Evolutionary conservation across 2,797 vertebrate species (phyloP), one percentile per base, ranked within the genome.

Genomic region (Molossus molossus): DNA sequence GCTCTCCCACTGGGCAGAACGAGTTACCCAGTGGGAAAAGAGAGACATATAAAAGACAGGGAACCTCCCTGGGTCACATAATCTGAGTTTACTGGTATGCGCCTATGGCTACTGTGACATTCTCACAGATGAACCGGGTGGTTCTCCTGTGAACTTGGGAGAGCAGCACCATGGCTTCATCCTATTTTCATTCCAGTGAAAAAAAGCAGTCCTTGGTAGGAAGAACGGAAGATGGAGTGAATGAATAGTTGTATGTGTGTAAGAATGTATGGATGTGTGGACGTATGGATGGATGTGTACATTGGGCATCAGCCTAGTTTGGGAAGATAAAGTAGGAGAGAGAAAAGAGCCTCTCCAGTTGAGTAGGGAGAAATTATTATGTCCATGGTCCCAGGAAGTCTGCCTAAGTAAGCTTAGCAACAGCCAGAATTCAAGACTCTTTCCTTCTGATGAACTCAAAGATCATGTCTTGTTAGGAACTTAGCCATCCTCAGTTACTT

Each of bases 261-360:
- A 67, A 15, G 64, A 18, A 27, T 83, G 75, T n/a, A 48, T 81
- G 48, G 27, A 5, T 75, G 29, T 48, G 40, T 45, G 40, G 40
- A 33, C 60, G 48, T 2, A 14, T 76, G 33, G 9, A 25, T 57
- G 33, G 11, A 69, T 80, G 58, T 53, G 53, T 62, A 75, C 23
- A 45, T 27, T 70, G 62, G 48, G 15, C 27, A 23, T 53, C 29
- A 53, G 53, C 29, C 37, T 96, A 64, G 69, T 88, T 92, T 90
- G 50, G 60, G 57, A 67, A 73, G n/a, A 72, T 65, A 87, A 72
- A 69, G 20, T 50, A 37, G 17, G 33, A 64, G 79, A 94, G 45
- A 69, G 33, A 60, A 94, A 91, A 85, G 20, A 89, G 50, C 2
- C 29, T 67, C 37, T 94, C 27, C 14, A 13, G 37, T 27, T 94